Percentiles rank a stretch among this genome's conserved stretches.
Conservation (phyloP, 2,797 vertebrate species). For the Craterocephalus amniculus region DNA sequence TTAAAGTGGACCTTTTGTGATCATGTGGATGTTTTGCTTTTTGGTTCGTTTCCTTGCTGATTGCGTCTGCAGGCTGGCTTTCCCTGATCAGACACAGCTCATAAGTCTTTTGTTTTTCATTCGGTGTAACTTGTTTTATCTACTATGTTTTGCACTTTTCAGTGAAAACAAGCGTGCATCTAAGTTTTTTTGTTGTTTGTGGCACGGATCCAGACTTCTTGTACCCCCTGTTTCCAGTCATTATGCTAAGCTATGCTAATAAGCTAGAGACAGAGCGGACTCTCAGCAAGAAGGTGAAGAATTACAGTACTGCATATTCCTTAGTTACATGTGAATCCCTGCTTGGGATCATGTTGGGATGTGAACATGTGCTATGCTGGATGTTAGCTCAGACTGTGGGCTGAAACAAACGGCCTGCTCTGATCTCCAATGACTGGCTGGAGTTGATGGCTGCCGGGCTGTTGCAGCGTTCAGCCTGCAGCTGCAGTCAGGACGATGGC, state of each 20-base stretch:
- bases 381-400: slow-evolving; percentile 8
- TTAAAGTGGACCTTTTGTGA: neutral
- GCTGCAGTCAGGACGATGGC: slow-evolving; percentile 30
- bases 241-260: slow-evolving; percentile 24
- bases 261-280: neutral
- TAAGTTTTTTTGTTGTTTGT: neutral
- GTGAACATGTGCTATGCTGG: slow-evolving; percentile 17
- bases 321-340: neutral
- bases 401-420: slow-evolving; percentile 4
- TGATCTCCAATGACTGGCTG: slow-evolving; percentile 4
- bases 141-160: too few species aligned
- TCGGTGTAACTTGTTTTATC: too few species aligned
- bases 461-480: slow-evolving; percentile 22
- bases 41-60: neutral
- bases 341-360: neutral
- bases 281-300: neutral
- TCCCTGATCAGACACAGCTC: neutral
- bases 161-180: too few species aligned
- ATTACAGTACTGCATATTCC: neutral
- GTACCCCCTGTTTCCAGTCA: neutral
- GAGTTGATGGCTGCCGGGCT: slow-evolving; percentile 8
- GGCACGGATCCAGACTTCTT: neutral
- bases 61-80: neutral
- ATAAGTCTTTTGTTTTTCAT: too few species aligned
- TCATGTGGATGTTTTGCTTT: neutral